Conservation (phyloP, 1,140 invertebrate genomes). For the Drosophila mayri region DNA sequence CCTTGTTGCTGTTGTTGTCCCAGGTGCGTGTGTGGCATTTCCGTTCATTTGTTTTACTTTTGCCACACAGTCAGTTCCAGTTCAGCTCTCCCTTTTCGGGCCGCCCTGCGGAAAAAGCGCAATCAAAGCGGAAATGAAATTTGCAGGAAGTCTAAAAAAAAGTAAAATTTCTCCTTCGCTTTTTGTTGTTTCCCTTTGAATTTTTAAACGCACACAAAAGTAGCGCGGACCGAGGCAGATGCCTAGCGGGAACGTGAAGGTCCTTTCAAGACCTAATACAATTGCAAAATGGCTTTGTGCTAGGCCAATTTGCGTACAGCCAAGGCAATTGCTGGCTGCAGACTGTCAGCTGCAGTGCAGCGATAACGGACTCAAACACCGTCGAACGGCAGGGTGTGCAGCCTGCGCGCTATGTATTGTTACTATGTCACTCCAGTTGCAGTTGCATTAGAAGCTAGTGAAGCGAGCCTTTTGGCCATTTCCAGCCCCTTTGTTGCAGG, state of each 20-base stretch:
- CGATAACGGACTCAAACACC: slow-evolving; percentile 53
- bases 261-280: slow-evolving; percentile 66
- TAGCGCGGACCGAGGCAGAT: slow-evolving; percentile 9
- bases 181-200: slow-evolving; percentile 41
- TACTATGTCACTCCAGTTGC: slow-evolving; percentile 7
- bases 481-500: slow-evolving; percentile 6
- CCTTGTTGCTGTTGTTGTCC: slow-evolving; percentile 51
- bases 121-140: slow-evolving; percentile 84
- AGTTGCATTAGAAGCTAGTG: slow-evolving; percentile 64
- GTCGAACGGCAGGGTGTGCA: slow-evolving; percentile 3
- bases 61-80: slow-evolving; percentile 41
- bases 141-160: slow-evolving; percentile 72
- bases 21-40: slow-evolving; percentile 79
- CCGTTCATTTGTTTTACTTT: slow-evolving; percentile 83
- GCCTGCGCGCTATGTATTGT: slow-evolving; percentile 5
- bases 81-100: neutral
- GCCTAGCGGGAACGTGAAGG: slow-evolving; percentile 4
- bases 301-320: slow-evolving; percentile 69
- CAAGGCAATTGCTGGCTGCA: slow-evolving; percentile 29
- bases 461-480: slow-evolving; percentile 13
- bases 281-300: slow-evolving; percentile 71
- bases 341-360: slow-evolving; percentile 62
- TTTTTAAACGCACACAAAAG: slow-evolving; percentile 46
- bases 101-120: slow-evolving; percentile 73
- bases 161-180: slow-evolving; percentile 10